Evolutionary conservation across 2,113 vertebrate genomes (phyloP).

Genomic region (Hemichromis elongatus): DNA sequence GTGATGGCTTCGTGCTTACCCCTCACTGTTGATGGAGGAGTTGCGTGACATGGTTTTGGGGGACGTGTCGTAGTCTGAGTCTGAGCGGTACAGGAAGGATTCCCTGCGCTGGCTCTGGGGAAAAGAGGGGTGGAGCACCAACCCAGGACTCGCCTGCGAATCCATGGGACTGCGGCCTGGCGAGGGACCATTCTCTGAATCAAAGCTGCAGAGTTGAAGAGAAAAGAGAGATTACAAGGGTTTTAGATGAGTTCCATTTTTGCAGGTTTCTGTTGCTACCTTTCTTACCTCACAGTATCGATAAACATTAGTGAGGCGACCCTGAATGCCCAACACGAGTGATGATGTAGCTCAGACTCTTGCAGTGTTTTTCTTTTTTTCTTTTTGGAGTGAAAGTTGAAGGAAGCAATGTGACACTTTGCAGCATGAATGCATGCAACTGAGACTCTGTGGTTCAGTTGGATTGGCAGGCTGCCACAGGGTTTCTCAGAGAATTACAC

Average conservation of each 20-base stretch:
- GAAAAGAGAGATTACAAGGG: background rate
- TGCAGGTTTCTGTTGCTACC: background rate
- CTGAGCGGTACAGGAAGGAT: conserved; percentile 90
- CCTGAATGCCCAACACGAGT: background rate
- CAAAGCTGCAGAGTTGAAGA: conserved; percentile 72
- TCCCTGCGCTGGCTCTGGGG: conserved; percentile 86
- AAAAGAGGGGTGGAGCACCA: conserved; percentile 83
- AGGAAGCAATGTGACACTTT: conserved; percentile 6
- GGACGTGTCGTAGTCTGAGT: conserved; percentile 91
- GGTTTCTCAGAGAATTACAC: conserved; percentile 21
- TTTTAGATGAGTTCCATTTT: background rate
- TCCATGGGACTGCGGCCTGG: conserved; percentile 88
- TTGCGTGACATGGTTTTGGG: conserved; percentile 93
- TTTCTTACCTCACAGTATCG: background rate
- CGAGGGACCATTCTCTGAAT: conserved; percentile 89
- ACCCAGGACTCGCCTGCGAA: conserved; percentile 87
- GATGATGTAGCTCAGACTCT: background rate
- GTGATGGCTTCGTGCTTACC: conserved; percentile 69
- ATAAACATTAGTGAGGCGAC: background rate
- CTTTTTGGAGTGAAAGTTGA: background rate
- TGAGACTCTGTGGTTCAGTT: conserved; percentile 1
- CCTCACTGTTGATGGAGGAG: conserved; percentile 90
- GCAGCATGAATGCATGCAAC: background rate
- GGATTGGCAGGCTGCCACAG: conserved; percentile 29
- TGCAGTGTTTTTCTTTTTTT: background rate